Conservation (phyloP, 2,113 vertebrate genomes). For the Ameiurus melas region DNA sequence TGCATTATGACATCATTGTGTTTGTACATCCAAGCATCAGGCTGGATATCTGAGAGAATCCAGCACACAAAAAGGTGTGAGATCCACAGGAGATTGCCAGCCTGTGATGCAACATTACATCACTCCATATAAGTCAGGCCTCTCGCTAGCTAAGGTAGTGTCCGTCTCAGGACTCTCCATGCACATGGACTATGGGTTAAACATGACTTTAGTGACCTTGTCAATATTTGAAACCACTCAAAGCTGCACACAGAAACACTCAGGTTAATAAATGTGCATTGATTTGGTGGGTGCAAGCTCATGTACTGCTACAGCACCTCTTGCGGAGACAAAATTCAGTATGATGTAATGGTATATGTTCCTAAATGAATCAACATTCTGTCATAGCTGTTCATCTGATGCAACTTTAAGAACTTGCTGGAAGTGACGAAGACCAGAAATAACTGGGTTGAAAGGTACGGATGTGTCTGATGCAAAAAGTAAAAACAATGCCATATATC, state of each 20-base stretch:
- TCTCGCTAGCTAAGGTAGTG: neutral
- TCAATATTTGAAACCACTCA: neutral
- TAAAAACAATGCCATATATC: neutral
- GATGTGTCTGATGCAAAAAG: neutral
- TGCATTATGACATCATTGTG: neutral
- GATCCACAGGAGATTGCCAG: neutral
- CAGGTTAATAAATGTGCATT: neutral
- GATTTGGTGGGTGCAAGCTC: neutral
- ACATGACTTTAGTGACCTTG: neutral
- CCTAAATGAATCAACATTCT: neutral
- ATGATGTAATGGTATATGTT: slow-evolving; percentile 31
- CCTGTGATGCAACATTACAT: slow-evolving; percentile 34
- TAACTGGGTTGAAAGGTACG: neutral
- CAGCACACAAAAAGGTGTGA: neutral
- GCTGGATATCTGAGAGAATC: neutral
- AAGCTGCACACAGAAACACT: neutral
- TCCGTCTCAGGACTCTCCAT: neutral
- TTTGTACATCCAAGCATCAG: neutral
- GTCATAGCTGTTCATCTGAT: neutral
- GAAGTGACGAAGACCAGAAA: neutral
- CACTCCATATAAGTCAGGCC: neutral
- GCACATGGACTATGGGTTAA: neutral
- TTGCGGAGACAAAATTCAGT: slow-evolving; percentile 3
- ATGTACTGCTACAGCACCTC: neutral
- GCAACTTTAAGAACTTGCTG: slow-evolving; percentile 3